A percentile compares a stretch with the other conserved stretches of the same genome.
These are phyloP conservation scores for Luidia sarsii DNA, from an alignment of 53 echinoderm and acorn worm species.

Conservation along the genomic window DNA sequence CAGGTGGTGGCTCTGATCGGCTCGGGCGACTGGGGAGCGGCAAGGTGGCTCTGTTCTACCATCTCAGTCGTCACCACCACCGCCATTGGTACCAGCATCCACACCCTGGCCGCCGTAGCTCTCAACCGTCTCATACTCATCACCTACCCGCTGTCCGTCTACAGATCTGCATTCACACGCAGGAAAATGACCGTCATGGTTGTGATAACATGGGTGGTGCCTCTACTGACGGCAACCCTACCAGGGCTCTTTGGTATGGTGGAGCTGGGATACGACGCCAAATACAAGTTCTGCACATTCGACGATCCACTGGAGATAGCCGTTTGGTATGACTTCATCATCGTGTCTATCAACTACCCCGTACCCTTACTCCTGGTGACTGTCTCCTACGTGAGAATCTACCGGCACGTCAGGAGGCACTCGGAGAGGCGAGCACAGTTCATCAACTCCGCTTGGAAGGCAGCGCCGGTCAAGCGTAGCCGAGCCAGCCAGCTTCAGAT, in stretches of 20 bases:
- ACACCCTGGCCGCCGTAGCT: slow-evolving; percentile 40
- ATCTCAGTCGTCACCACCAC: slow-evolving; percentile 32
- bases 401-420: slow-evolving; percentile 29
- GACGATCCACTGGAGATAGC: slow-evolving; percentile 3
- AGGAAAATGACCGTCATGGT: slow-evolving; percentile 47
- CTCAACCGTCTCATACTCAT: slow-evolving; percentile 32
- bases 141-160: slow-evolving; percentile 14
- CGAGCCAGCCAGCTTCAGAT: slow-evolving; percentile 40
- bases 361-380: slow-evolving; percentile 33
- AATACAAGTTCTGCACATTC: slow-evolving; percentile 41
- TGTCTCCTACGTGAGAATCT: slow-evolving; percentile 34
- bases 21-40: slow-evolving; percentile 32
- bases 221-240: slow-evolving; percentile 31
- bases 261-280: slow-evolving; percentile 37
- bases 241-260: slow-evolving; percentile 51
- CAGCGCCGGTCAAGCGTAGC: not conserved
- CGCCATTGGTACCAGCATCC: slow-evolving; percentile 34
- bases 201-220: slow-evolving; percentile 45
- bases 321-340: slow-evolving; percentile 28
- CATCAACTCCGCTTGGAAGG: slow-evolving; percentile 21
- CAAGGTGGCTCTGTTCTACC: slow-evolving; percentile 26
- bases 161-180: slow-evolving; percentile 25
- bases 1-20: slow-evolving; percentile 19
- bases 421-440: slow-evolving; percentile 14
- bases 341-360: slow-evolving; percentile 37